These are phyloP conservation scores for Oscheius sp. DNA, from an alignment of 2,888 invertebrate genomes.

Conservation along the genomic window DNA sequence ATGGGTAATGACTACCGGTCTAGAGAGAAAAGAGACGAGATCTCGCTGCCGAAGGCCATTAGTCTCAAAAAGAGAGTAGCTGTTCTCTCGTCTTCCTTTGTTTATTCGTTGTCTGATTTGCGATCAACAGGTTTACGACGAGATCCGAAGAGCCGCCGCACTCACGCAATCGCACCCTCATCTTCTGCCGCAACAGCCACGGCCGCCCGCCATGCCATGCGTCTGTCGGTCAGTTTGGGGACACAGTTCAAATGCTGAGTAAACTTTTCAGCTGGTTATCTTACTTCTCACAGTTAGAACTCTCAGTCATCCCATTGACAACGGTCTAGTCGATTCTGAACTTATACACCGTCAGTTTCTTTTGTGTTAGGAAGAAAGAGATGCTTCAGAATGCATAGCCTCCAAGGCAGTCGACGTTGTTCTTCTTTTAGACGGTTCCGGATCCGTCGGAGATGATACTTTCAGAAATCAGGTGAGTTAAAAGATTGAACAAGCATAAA, in stretches of 20 bases:
- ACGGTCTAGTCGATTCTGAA: slow-evolving; percentile 70
- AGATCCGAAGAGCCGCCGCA: slow-evolving; percentile 26
- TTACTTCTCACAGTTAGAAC: slow-evolving; percentile 11
- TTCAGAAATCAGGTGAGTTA: slow-evolving; percentile 60
- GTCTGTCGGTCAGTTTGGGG: slow-evolving; percentile 21
- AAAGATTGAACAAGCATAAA: too few species aligned
- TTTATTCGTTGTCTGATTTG: slow-evolving; percentile 30
- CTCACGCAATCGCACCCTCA: slow-evolving; percentile 16
- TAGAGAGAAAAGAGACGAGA: too few species aligned
- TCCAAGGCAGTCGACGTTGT: slow-evolving; percentile 74
- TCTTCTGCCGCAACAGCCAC: slow-evolving; percentile 11
- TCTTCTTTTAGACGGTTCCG: slow-evolving; percentile 74
- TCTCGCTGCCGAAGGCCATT: too few species aligned
- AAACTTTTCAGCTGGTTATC: slow-evolving; percentile 18
- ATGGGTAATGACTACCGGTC: too few species aligned
- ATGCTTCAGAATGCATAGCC: slow-evolving; percentile 62
- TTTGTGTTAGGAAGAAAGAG: background rate
- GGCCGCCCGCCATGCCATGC: slow-evolving; percentile 33
- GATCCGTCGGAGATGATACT: slow-evolving; percentile 73
- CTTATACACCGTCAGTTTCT: slow-evolving; percentile 64
- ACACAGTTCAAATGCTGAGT: background rate
- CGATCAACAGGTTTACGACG: slow-evolving; percentile 30
- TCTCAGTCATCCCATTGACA: slow-evolving; percentile 63
- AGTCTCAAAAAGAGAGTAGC: too few species aligned
- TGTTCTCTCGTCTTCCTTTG: slow-evolving; percentile 11